Base-by-base conservation (phyloP, 2,797 vertebrate genomes). In the Diglossa cyanea region DNA sequence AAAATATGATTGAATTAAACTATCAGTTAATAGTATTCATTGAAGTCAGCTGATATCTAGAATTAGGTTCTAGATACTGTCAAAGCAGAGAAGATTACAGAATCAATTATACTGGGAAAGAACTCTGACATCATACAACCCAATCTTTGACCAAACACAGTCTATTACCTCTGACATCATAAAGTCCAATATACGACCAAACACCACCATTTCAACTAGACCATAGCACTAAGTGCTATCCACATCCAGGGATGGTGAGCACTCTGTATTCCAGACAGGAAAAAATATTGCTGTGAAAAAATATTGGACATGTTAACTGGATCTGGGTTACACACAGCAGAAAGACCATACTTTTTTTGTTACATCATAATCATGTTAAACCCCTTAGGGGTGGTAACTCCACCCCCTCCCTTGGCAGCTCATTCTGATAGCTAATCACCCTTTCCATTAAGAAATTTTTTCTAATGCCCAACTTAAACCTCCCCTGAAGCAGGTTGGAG, bases 341-440 rank as follows among this genome's bases (percentile, higher is more conserved):
- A 51, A 75, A 60, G 28, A 39, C 7, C 8, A 16, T 26, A 26
- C 37, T 4, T 35, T 57, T 58, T 60, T n/a, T 39, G 28, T 44
- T 75, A 45, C 5, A 53, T 24, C 7, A 11, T 16, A 23, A 24
- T 60, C 28, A 17, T 17, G 4, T 37, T 75, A 44, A 54, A 55
- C 7, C 8, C 11, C 17, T 82, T 37, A 11, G 25, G 31, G 31
- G 16, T 17, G 23, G 9, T 62, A 30, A 42, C 13, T n/a, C 21
- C 11, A 42, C 8, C 7, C 24, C 5, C 5, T 67, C 25, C 13
- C 21, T 37, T 23, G 21, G 26, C 21, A 67, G 40, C 10, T 42
- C 21, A 14, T 61, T 67, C 6, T 0, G 0, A 8, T 35, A 23
- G 21, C 20, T 35, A 40, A 60, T 35, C 30, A 28, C 17, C 9